Conservation (phyloP, 2,113 vertebrate species). For the Aspiorhynchus laticeps region DNA sequence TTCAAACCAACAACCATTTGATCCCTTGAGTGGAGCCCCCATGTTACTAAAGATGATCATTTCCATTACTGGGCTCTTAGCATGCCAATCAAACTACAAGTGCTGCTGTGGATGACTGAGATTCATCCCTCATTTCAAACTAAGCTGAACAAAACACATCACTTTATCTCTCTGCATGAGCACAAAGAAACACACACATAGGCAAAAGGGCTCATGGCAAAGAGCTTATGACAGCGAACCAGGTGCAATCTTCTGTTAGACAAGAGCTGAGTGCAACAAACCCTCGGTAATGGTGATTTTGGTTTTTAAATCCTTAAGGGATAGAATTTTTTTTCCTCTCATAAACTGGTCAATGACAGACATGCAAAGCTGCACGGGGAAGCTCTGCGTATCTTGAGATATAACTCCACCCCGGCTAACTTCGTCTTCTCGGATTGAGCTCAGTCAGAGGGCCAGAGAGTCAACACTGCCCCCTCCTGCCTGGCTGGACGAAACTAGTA, state of each 20-base stretch:
- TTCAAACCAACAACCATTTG: conserved; percentile 39
- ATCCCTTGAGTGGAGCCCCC: conserved; percentile 17
- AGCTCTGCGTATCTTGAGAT: conserved; percentile 14
- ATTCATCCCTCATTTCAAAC: conserved; percentile 43
- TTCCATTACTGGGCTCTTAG: conserved; percentile 26
- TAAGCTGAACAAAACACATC: conserved; percentile 50
- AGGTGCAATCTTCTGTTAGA: conserved; percentile 7
- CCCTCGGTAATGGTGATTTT: not conserved
- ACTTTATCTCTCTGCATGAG: conserved; percentile 53
- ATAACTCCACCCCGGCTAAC: conserved; percentile 31
- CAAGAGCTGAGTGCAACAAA: not conserved
- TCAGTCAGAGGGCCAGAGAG: conserved; percentile 50
- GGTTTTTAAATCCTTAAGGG: not conserved
- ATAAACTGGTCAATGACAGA: conserved; percentile 11
- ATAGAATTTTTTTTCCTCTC: not conserved
- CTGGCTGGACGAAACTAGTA: not conserved
- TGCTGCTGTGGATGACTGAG: conserved; percentile 25
- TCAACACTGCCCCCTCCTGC: conserved; percentile 72
- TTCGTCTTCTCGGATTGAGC: not conserved
- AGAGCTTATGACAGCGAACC: conserved; percentile 9
- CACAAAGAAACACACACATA: not conserved
- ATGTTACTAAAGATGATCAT: conserved; percentile 33
- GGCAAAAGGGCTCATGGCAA: conserved; percentile 11
- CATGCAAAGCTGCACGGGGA: not conserved
- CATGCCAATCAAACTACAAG: conserved; percentile 41